Conservation (phyloP, 2,888 invertebrate species). For the Ectemnius continuus region DNA sequence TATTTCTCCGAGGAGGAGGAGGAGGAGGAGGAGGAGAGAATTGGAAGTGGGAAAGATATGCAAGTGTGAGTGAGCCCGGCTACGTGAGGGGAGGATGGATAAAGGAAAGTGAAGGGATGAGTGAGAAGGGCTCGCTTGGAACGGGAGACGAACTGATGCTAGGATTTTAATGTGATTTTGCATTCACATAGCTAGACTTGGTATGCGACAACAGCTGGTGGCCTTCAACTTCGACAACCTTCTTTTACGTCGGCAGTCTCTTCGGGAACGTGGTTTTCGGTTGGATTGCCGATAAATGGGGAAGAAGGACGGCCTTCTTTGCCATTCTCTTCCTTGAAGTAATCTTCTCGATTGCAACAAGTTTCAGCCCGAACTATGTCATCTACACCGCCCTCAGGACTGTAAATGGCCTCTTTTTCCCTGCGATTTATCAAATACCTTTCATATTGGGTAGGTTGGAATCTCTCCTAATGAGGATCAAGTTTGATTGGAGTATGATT, state of each 20-base stretch:
- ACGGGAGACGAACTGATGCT: too few relatives aligned
- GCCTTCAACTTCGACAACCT: constrained; percentile 82
- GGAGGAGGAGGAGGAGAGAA: too few relatives aligned
- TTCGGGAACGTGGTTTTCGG: constrained; percentile 84
- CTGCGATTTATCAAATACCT: constrained; percentile 84
- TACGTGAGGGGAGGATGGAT: too few relatives aligned
- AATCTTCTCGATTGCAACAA: constrained; percentile 81
- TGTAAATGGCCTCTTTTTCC: constrained; percentile 83
- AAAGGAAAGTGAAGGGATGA: background rate
- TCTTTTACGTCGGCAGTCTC: constrained; percentile 85
- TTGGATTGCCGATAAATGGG: constrained; percentile 85
- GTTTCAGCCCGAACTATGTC: constrained; percentile 82
- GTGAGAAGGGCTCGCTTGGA: background rate
- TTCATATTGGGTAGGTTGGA: constrained; percentile 81
- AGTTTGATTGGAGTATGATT: background rate
- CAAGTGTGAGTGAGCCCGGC: too few relatives aligned
- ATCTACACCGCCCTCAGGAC: constrained; percentile 81
- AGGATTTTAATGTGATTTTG: constrained; percentile 73
- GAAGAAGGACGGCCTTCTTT: constrained; percentile 82
- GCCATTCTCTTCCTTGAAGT: constrained; percentile 83
- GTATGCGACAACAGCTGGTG: constrained; percentile 83
- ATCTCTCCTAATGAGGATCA: too few relatives aligned
- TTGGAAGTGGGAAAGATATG: too few relatives aligned
- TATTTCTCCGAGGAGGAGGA: too few relatives aligned
- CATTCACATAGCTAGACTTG: constrained; percentile 81